Evolutionary conservation across 2,113 vertebrate species (phyloP), one percentile per base, ranked within the genome.

Genomic region (Hippocampus mohnikei): DNA sequence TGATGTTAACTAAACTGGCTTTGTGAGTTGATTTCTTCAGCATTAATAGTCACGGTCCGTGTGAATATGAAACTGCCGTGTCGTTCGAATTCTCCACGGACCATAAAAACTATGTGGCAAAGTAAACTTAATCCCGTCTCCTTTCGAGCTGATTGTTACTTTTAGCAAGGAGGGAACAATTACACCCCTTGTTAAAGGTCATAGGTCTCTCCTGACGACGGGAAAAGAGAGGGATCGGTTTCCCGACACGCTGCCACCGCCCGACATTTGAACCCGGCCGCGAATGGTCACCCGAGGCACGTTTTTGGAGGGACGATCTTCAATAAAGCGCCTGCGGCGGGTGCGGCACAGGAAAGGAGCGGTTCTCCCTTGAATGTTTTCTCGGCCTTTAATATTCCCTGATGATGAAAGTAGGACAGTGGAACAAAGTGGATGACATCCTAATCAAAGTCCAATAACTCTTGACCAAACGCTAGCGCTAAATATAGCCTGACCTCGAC

Each of bases 271-370:
- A 83, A 80, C 55, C 64, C 27, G 33, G 66, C 76, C 0, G 23
- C 71, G 71, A 82, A 80, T 77, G 74, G 80, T 72, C 72, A 75
- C 61, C 69, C 4, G 65, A 73, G 79, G 73, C 42, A 5, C 46
- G 65, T 84, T 74, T 84, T 74, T 77, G 81, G 52, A 2, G 33
- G 0, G 6, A 60, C 50, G 81, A 71, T 76, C 79, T 83, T 77
- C 82, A 13, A 60, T 55, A 76, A 65, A 65, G 27, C 58, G 0
- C 67, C n/a, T 68, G 1, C 10, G 15, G 1, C 48, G 12, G 52
- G 41, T 52, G 20, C n/a, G 81, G 77, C 79, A 63, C 79, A 86
- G 89, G 89, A 89, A 84, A 86, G 85, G 86, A 79, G 86, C 69
- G 82, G 81, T 0, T 37, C 81, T 72, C 69, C 9, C 50, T 41